Evolutionary conservation across 2,113 vertebrate genomes (phyloP).

Genomic region (Gallinago paraguaiae): DNA sequence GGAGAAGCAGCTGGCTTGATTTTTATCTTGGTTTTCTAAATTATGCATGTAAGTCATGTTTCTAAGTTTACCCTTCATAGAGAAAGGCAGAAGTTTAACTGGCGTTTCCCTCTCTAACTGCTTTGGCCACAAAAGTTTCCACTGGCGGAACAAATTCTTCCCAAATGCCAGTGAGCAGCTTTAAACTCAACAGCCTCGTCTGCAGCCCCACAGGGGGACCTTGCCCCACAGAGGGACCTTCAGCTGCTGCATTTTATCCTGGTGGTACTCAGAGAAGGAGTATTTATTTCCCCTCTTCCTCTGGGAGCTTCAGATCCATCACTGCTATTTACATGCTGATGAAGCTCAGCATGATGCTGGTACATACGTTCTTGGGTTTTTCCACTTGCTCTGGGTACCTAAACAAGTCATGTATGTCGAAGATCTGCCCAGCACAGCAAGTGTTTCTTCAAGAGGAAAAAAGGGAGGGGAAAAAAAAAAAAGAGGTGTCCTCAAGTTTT

Average conservation of each 20-base stretch:
- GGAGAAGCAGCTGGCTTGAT: conserved; percentile 3
- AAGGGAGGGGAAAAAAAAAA: rapidly evolving
- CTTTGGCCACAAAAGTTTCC: conserved; percentile 26
- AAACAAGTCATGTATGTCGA: too few relatives aligned
- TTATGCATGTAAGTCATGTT: not conserved
- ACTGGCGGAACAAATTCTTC: conserved; percentile 6
- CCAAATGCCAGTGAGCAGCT: not conserved
- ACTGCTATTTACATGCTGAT: not conserved
- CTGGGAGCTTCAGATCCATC: not conserved
- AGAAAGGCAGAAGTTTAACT: not conserved
- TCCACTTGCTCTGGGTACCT: not conserved
- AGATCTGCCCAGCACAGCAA: not conserved
- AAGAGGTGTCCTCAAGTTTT: not conserved
- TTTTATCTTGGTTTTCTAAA: conserved; percentile 49
- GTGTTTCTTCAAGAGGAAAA: not conserved
- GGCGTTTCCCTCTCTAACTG: not conserved
- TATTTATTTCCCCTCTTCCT: not conserved
- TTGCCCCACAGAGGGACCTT: rapidly evolving
- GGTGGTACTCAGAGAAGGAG: not conserved
- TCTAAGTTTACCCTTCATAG: not conserved
- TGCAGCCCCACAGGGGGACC: not conserved
- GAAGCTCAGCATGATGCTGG: rapidly evolving
- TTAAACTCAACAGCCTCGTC: not conserved
- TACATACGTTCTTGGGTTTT: not conserved
- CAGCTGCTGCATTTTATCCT: rapidly evolving